phyloP scores from a whole-genome alignment of 2,888 invertebrate species.

The Odontothrips loti region DNA sequence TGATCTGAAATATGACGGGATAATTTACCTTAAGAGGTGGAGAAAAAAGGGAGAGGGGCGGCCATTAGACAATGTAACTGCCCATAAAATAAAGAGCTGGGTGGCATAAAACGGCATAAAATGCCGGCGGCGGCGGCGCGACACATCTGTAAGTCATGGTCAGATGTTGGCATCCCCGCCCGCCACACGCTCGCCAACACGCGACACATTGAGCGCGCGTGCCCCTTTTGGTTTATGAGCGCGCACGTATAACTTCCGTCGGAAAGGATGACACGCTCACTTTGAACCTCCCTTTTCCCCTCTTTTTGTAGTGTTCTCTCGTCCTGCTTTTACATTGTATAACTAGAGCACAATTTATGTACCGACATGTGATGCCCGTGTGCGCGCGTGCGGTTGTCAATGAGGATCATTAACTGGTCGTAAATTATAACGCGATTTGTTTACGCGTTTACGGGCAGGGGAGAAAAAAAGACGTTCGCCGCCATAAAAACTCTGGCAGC shows the following conservation, averaged over 20 bases:
- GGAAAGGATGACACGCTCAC: neutral
- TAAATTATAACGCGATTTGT: neutral
- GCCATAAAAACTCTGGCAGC: neutral
- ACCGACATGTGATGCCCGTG: slow-evolving; percentile 37
- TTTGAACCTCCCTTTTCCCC: neutral
- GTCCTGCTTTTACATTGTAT: neutral
- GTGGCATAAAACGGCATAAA: neutral
- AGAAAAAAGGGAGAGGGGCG: neutral
- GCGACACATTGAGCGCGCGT: too few species aligned
- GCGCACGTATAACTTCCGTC: too few species aligned
- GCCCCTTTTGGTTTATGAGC: too few species aligned
- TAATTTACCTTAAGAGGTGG: slow-evolving; percentile 25
- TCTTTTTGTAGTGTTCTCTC: slow-evolving; percentile 1
- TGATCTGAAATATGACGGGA: slow-evolving; percentile 25
- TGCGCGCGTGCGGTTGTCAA: slow-evolving; percentile 33
- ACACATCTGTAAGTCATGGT: neutral
- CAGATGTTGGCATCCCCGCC: neutral
- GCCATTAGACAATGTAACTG: slow-evolving; percentile 24
- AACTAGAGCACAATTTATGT: slow-evolving; percentile 37
- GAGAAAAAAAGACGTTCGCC: slow-evolving; percentile 27
- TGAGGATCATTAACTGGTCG: slow-evolving; percentile 1
- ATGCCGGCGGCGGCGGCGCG: neutral
- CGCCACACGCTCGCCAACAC: too few species aligned
- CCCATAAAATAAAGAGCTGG: slow-evolving; percentile 20
- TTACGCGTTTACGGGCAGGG: neutral